These are phyloP conservation scores for Triops longicaudatus DNA, from an alignment of 1,140 invertebrate species.

Conservation along the genomic window DNA sequence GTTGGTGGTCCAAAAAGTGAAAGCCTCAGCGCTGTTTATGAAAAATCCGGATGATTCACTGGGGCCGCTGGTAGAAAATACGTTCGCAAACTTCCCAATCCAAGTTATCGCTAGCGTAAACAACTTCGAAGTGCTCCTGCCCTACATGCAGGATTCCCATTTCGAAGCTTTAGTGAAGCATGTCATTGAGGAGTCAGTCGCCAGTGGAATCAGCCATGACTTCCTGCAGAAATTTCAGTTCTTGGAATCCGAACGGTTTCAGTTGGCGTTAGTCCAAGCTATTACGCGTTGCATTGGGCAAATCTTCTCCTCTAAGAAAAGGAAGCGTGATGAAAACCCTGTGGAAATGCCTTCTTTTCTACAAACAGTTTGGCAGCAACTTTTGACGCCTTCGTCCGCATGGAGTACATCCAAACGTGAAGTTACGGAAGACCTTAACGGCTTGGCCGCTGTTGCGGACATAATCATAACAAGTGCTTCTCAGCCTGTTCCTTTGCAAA, in stretches of 20 bases:
- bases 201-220: not conserved
- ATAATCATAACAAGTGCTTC: not conserved
- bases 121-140: not conserved
- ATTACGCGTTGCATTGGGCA: not conserved
- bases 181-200: not conserved
- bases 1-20: not conserved
- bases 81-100: not conserved
- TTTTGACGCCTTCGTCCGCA: not conserved
- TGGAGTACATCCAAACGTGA: not conserved
- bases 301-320: not conserved
- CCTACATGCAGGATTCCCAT: not conserved
- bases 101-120: not conserved
- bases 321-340: not conserved
- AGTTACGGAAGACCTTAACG: not conserved
- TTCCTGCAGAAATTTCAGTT: not conserved
- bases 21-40: not conserved
- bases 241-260: not conserved
- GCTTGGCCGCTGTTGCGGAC: not conserved
- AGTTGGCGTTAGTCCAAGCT: not conserved
- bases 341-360: not conserved
- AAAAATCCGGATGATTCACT: not conserved
- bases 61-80: not conserved
- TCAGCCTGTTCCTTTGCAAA: not conserved
- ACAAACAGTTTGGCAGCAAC: not conserved
- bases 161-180: not conserved